Evolutionary conservation across 92 coral and sea anemone genomes (phyloP).

Genomic region (Porites cylindrica): DNA sequence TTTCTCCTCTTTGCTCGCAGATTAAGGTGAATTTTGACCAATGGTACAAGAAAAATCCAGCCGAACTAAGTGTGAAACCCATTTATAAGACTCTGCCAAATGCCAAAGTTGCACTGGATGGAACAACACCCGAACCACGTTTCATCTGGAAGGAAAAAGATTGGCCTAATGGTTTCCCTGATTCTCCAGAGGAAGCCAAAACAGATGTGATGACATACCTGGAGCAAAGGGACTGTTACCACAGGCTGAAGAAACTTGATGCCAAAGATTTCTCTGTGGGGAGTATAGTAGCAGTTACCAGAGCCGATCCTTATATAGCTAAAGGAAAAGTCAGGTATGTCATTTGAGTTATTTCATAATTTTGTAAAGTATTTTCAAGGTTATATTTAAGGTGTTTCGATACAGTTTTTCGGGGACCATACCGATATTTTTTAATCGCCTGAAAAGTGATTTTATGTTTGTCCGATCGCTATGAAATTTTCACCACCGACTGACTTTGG

Average conservation of each 20-base stretch:
- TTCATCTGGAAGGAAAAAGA: constrained; percentile 94
- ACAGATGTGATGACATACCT: constrained; percentile 91
- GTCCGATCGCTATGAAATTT: too few species aligned
- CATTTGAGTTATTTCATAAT: background rate
- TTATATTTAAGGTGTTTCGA: too few species aligned
- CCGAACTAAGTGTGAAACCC: constrained; percentile 82
- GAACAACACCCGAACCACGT: constrained; percentile 84
- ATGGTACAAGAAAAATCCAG: constrained; percentile 75
- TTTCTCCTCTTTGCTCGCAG: background rate
- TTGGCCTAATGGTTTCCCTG: constrained; percentile 82
- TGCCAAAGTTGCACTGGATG: constrained; percentile 79
- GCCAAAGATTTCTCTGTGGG: constrained; percentile 95
- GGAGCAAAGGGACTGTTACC: constrained; percentile 94
- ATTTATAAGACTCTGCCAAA: constrained; percentile 94
- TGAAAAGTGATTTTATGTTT: too few species aligned
- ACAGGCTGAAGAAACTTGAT: constrained; percentile 76
- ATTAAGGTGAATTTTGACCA: constrained; percentile 40
- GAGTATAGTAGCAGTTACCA: constrained; percentile 94
- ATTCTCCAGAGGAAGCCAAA: constrained; percentile 88
- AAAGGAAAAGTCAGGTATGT: constrained; percentile 92
- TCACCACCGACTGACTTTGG: too few species aligned
- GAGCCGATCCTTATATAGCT: constrained; percentile 89
- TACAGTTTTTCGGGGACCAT: too few species aligned
- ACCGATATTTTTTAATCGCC: too few species aligned
- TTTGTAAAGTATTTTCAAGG: background rate